These are phyloP conservation scores for Andrena cerasifolii DNA, from an alignment of 1,140 invertebrate species.

Conservation along the genomic window DNA sequence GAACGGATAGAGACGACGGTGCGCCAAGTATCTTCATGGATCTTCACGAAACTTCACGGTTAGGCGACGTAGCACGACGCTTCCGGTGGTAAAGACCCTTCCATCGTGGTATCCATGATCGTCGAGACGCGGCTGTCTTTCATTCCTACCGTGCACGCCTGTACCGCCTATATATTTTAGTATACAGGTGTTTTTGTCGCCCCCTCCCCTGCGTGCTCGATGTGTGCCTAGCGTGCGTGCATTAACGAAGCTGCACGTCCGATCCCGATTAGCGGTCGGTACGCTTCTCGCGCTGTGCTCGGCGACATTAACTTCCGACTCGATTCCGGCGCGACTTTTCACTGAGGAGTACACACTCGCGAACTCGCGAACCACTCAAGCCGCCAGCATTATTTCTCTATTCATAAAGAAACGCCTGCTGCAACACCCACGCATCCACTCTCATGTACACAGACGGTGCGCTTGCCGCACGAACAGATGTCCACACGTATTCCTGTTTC, in stretches of 20 bases:
- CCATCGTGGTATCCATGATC: slow-evolving; percentile 11
- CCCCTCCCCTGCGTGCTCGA: slow-evolving; percentile 4
- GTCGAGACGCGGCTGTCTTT: slow-evolving; percentile 9
- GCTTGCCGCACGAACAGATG: slow-evolving; percentile 50
- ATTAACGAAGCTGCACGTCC: slow-evolving; percentile 11
- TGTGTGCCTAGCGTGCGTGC: slow-evolving; percentile 20
- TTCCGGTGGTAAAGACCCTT: slow-evolving; percentile 34
- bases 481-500: slow-evolving; percentile 31
- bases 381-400: slow-evolving; percentile 39
- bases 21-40: not conserved
- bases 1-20: not conserved
- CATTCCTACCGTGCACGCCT: not conserved
- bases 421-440: slow-evolving; percentile 54
- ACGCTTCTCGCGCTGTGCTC: not conserved
- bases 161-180: slow-evolving; percentile 10
- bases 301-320: not conserved
- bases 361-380: slow-evolving; percentile 34
- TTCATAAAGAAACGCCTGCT: slow-evolving; percentile 56
- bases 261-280: slow-evolving; percentile 5
- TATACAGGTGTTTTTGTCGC: slow-evolving; percentile 51
- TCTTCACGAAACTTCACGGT: slow-evolving; percentile 2
- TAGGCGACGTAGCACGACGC: slow-evolving; percentile 29
- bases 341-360: slow-evolving; percentile 25
- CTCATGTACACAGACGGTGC: slow-evolving; percentile 47
- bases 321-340: slow-evolving; percentile 36